Percentiles rank a stretch among this genome's conserved stretches.
Evolutionary conservation across 2,113 vertebrate genomes (phyloP).

Genomic region (Leiothrix lutea): DNA sequence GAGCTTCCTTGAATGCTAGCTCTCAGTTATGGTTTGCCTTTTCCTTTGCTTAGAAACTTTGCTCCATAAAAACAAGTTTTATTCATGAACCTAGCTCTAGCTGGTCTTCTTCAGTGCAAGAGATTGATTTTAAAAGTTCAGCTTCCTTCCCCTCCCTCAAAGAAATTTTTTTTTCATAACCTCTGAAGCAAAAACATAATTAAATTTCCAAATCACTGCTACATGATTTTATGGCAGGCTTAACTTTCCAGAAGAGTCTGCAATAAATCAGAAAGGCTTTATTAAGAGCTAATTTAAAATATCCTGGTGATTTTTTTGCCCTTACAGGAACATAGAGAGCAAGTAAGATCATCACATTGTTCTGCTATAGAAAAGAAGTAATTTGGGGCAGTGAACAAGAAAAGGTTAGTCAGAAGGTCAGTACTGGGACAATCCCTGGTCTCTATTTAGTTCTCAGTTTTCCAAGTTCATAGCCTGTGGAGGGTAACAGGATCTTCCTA

Average conservation of each 20-base stretch:
- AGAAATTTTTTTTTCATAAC: not conserved
- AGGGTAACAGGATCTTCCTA: not conserved
- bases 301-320: not conserved
- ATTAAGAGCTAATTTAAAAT: constrained; percentile 1
- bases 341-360: not conserved
- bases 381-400: not conserved
- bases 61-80: not conserved
- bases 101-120: not conserved
- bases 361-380: not conserved
- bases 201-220: constrained; percentile 6
- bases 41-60: not conserved
- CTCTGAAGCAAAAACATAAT: not conserved
- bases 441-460: not conserved
- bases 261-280: constrained; percentile 6
- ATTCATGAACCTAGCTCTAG: not conserved
- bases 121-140: not conserved
- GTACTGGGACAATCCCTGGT: not conserved
- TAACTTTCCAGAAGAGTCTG: not conserved
- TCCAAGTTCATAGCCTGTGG: not conserved
- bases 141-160: not conserved
- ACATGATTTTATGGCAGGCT: not conserved
- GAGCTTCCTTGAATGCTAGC: not conserved
- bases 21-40: not conserved
- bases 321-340: not conserved
- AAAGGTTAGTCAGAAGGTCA: not conserved